Conservation (phyloP, 2,113 vertebrate species). For the Chaetura pelagica region DNA sequence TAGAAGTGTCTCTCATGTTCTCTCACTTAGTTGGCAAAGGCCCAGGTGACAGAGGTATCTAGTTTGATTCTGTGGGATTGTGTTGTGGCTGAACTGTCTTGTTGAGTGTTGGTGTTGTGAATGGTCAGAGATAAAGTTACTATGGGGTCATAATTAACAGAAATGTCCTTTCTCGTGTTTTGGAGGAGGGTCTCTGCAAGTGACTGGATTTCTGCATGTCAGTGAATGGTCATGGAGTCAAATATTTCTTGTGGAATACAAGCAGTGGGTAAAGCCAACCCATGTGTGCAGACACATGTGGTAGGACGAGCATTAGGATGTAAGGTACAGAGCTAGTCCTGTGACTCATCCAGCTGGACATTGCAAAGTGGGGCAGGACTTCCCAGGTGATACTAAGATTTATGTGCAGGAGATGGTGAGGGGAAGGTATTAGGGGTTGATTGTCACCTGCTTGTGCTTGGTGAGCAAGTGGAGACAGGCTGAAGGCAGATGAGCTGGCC, state of each 20-base stretch:
- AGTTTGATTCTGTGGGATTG: fast-evolving
- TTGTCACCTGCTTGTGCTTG: not conserved
- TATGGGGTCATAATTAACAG: not conserved
- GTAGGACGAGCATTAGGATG: not conserved
- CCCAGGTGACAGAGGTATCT: fast-evolving
- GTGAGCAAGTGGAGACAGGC: fast-evolving
- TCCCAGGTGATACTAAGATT: too few species aligned
- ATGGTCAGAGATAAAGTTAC: fast-evolving
- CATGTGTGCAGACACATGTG: too few species aligned
- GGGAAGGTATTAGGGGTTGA: fast-evolving
- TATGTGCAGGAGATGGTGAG: too few species aligned
- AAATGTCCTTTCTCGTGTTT: not conserved
- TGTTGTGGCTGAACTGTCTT: fast-evolving
- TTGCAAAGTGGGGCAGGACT: too few species aligned
- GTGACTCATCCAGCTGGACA: not conserved
- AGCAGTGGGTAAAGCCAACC: not conserved
- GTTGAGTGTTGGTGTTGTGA: not conserved
- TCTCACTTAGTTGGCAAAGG: not conserved
- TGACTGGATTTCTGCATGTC: fast-evolving
- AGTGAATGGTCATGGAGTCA: too few species aligned
- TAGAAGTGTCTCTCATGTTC: fast-evolving
- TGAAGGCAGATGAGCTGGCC: not conserved
- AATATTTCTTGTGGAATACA: not conserved
- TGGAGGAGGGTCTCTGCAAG: fast-evolving
- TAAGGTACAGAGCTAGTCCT: not conserved